phyloP scores from a whole-genome alignment of 2,113 vertebrate species.

The Bubo scandiacus region DNA sequence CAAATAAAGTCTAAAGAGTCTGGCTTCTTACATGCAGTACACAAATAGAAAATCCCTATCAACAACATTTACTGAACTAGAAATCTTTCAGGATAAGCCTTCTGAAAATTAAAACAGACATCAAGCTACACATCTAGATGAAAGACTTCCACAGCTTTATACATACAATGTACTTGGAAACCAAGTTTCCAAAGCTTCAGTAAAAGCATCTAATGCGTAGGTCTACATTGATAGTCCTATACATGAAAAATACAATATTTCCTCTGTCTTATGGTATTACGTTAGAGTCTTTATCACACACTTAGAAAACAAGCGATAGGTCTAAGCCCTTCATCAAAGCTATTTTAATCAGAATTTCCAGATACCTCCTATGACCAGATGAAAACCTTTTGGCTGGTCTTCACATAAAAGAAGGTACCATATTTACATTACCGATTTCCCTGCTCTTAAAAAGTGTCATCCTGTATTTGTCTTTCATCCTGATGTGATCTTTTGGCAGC shows the following conservation, averaged over 20 bases:
- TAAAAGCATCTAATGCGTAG: not conserved
- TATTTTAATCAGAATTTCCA: conserved; percentile 14
- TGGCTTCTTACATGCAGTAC: not conserved
- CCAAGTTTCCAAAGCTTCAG: not conserved
- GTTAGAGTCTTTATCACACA: not conserved
- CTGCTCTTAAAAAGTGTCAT: not conserved
- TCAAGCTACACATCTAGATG: not conserved
- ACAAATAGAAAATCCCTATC: not conserved
- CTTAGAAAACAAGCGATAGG: not conserved
- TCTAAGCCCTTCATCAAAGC: not conserved
- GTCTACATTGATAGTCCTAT: not conserved
- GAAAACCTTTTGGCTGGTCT: not conserved
- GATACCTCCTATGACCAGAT: not conserved
- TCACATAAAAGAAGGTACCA: not conserved
- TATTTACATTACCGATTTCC: not conserved
- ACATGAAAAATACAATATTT: conserved; percentile 5
- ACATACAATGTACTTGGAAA: not conserved
- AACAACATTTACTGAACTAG: not conserved
- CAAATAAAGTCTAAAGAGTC: not conserved
- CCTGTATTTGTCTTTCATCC: not conserved
- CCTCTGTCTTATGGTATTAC: not conserved
- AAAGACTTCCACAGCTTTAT: not conserved
- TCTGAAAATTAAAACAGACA: conserved; percentile 19
- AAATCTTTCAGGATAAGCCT: conserved; percentile 2
- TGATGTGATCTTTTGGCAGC: not conserved